phyloP scores from a whole-genome alignment of 2,113 vertebrate species.

The Neolamprologus sp. region DNA sequence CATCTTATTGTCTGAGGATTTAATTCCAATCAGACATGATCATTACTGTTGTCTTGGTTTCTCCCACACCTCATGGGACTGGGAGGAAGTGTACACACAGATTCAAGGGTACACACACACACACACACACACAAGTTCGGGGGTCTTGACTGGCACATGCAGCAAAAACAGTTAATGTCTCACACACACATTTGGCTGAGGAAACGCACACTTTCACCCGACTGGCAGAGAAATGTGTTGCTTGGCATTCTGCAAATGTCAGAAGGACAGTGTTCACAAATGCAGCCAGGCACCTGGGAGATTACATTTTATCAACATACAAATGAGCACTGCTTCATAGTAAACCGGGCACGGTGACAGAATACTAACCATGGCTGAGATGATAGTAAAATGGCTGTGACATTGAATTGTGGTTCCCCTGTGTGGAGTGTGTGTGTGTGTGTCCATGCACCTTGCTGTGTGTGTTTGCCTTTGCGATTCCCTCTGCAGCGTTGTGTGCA shows the following conservation, averaged over 20 bases:
- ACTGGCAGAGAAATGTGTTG: constrained; percentile 25
- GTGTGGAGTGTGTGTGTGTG: not conserved
- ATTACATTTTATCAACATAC: constrained; percentile 68
- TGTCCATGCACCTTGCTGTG: not conserved
- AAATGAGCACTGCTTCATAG: constrained; percentile 60
- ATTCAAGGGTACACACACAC: not conserved
- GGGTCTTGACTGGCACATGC: not conserved
- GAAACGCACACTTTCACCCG: not conserved
- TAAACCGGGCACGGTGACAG: constrained; percentile 18
- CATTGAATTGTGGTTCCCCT: constrained; percentile 4
- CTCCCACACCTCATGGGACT: not conserved
- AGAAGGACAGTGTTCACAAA: constrained; percentile 61
- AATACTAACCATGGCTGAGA: constrained; percentile 44
- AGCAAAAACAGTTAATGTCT: not conserved
- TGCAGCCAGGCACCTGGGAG: constrained; percentile 50
- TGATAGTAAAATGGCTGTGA: constrained; percentile 11
- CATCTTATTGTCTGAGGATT: not conserved
- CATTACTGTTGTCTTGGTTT: constrained; percentile 10
- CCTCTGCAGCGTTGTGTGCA: not conserved
- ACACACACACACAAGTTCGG: not conserved
- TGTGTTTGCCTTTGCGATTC: not conserved
- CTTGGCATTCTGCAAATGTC: constrained; percentile 67
- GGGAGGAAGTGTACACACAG: not conserved
- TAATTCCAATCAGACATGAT: not conserved
- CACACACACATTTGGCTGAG: not conserved